phyloP scores from a whole-genome alignment of 2,797 vertebrate species.

The Molossus alvarezi region DNA sequence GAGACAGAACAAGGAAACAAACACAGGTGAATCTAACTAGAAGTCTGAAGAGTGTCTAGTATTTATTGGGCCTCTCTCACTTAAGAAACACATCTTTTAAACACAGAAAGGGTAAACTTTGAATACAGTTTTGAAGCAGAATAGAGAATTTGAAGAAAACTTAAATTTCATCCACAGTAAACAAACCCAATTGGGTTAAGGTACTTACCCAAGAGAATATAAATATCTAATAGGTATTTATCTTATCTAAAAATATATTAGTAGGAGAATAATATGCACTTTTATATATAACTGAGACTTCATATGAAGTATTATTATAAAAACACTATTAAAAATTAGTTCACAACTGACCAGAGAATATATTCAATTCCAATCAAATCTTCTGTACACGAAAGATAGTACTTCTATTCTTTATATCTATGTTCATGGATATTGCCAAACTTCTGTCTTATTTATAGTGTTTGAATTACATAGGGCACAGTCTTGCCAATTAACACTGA shows the following conservation, averaged over 20 bases:
- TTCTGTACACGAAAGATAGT: not conserved
- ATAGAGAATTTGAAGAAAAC: constrained; percentile 11
- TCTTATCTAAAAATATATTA: constrained; percentile 8
- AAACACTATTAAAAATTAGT: not conserved
- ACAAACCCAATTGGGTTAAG: not conserved
- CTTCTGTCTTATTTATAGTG: not conserved
- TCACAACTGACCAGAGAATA: not conserved
- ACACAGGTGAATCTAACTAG: not conserved
- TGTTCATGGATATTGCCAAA: not conserved
- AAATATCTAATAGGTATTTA: not conserved
- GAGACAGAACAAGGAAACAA: not conserved
- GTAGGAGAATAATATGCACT: not conserved
- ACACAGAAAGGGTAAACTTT: not conserved
- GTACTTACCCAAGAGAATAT: not conserved
- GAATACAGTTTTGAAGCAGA: not conserved
- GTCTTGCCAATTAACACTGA: not conserved
- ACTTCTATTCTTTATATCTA: constrained; percentile 1
- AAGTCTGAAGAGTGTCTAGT: not conserved
- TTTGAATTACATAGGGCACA: not conserved
- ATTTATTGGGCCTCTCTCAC: not conserved
- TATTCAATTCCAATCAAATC: constrained; percentile 29
- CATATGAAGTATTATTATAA: not conserved
- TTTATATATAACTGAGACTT: not conserved
- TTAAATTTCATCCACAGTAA: constrained; percentile 55
- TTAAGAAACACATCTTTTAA: constrained; percentile 24